Conservation (phyloP, 2,113 vertebrate genomes). For the Electrona antarctica region DNA sequence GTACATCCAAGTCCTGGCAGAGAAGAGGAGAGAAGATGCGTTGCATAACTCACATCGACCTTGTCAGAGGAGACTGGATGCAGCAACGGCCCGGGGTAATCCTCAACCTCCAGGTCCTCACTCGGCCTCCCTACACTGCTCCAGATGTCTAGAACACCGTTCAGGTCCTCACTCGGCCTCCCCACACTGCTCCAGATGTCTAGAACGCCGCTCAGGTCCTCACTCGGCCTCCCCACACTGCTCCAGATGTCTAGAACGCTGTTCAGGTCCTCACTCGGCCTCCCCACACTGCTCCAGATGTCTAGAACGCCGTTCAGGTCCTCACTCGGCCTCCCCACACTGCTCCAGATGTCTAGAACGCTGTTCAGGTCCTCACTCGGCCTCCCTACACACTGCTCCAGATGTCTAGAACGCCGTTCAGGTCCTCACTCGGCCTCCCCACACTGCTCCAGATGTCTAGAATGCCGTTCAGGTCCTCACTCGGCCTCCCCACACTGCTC, state of each 20-base stretch:
- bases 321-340: slow-evolving; percentile 2
- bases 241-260: slow-evolving; percentile 7
- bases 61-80: slow-evolving; percentile 39
- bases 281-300: slow-evolving; percentile 19
- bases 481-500: slow-evolving; percentile 9
- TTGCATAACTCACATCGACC: slow-evolving; percentile 54
- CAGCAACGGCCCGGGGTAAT: slow-evolving; percentile 40
- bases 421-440: neutral
- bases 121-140: slow-evolving; percentile 8
- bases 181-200: slow-evolving; percentile 22
- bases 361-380: slow-evolving; percentile 14
- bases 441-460: slow-evolving; percentile 9
- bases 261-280: slow-evolving; percentile 12
- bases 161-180: slow-evolving; percentile 3
- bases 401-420: slow-evolving; percentile 23
- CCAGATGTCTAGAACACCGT: slow-evolving; percentile 13
- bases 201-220: slow-evolving; percentile 16
- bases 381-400: slow-evolving; percentile 16
- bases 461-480: slow-evolving; percentile 19
- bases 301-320: slow-evolving; percentile 18
- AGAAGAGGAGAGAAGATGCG: slow-evolving; percentile 50
- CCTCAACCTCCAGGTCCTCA: slow-evolving; percentile 36
- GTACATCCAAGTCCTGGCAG: neutral
- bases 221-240: slow-evolving; percentile 8
- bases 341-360: slow-evolving; percentile 10